Evolutionary conservation across 2,888 invertebrate genomes (phyloP), one percentile per base, ranked within the genome.

Genomic region (Pherbina coryleti): DNA sequence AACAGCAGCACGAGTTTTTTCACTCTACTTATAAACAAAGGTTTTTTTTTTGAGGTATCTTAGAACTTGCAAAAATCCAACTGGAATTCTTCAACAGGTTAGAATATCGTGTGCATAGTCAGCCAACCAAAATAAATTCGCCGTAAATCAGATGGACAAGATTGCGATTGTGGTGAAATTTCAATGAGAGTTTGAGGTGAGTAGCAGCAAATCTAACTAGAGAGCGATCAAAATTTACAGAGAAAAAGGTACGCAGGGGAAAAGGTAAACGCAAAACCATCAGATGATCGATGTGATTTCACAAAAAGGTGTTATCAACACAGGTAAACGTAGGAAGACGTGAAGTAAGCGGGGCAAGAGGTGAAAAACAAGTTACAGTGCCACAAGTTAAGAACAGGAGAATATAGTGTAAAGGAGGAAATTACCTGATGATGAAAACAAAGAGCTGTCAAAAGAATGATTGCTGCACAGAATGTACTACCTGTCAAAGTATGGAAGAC

Each of bases 401-500:
- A 17, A 53, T 22, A 25, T 37, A 73, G 60, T 76, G 57, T 8
- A 62, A n/a, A 71, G n/a, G 31, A 22, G 31, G 57, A 4, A 60
- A 60, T 25, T 60, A 60, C 25, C 25, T 60, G 57, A 28, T 28
- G 3, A 9, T 55, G 5, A 55, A 22, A 22, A 55, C 44, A 44
- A 14, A 55, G 55, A 55, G 57, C 57, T 60, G 57, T 22, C 57
- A 60, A 11, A 25, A 28, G 19, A 37, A 19, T 19, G 11, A 70
- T 53, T 31, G 11, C 60, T 34, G 31, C 11, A 17, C 17, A 11
- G 7, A 44, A 44, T 14, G 11, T 34, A 25, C 67, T 83, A 83
- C 81, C 83, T 85, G 82, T 80, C 79, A 78, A 81, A 79, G 79
- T 72, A 82, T 82, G 14, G 14, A 62, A 22, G 67, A 22, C 34